Percentiles rank a stretch among this genome's conserved stretches.
Evolutionary conservation across 2,113 vertebrate genomes (phyloP).

Genomic region (Tamias sibiricus): DNA sequence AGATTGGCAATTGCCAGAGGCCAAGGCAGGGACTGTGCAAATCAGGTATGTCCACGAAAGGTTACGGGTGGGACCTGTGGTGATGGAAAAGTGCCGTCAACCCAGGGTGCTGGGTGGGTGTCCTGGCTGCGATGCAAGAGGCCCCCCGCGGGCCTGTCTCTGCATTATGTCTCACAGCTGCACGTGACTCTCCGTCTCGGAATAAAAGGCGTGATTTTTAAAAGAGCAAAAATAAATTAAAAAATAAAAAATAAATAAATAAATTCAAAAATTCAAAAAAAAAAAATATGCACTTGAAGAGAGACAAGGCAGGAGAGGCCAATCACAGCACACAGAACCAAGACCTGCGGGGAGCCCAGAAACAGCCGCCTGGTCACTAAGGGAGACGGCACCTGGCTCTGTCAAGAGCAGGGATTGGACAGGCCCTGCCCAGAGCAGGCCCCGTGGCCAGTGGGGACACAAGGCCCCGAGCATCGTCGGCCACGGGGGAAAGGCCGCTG

Average conservation of each 20-base stretch:
- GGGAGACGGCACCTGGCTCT: background rate
- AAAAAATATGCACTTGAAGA: background rate
- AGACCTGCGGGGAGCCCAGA: no score
- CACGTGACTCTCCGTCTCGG: background rate
- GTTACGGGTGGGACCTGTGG: fast-evolving
- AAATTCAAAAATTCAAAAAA: background rate
- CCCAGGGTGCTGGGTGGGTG: no score
- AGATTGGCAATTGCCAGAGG: no score
- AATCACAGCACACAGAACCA: fast-evolving
- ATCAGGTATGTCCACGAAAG: background rate
- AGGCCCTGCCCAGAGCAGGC: no score
- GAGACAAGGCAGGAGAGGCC: background rate
- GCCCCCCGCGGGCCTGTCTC: fast-evolving
- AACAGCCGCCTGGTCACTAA: no score
- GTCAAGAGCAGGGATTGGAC: background rate
- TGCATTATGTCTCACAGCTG: background rate
- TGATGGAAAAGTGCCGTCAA: no score
- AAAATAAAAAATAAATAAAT: no score
- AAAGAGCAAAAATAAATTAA: background rate
- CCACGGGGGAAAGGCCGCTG: no score
- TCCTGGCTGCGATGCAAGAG: fast-evolving
- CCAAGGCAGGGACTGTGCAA: background rate
- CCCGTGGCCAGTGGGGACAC: no score
- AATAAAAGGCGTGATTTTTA: background rate
- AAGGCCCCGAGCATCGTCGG: no score